phyloP scores from a whole-genome alignment of 2,113 vertebrate genomes.

The Takifugu flavidus region DNA sequence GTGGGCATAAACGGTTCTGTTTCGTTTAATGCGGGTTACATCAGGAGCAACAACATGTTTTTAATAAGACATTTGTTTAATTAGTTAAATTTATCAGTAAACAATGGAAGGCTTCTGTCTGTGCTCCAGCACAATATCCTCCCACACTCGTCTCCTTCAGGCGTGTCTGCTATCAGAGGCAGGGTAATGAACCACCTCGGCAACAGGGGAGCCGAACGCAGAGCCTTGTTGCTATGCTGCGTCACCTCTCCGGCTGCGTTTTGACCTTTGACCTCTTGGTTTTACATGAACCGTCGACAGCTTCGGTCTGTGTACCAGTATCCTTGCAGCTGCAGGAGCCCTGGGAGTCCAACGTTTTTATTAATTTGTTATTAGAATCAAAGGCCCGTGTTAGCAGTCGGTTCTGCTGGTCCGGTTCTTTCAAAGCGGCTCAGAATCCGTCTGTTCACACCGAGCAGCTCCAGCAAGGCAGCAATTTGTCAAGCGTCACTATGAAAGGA shows the following conservation, averaged over 20 bases:
- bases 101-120: slow-evolving; percentile 25
- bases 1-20: background rate
- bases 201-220: slow-evolving; percentile 27
- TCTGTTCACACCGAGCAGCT: background rate
- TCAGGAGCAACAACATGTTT: slow-evolving; percentile 27
- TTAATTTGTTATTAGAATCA: slow-evolving; percentile 2
- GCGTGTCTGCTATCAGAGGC: slow-evolving; percentile 35
- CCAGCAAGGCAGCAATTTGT: slow-evolving; percentile 7
- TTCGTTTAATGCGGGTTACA: slow-evolving; percentile 38
- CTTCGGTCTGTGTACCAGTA: background rate
- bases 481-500: slow-evolving; percentile 9
- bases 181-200: slow-evolving; percentile 44
- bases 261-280: background rate
- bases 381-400: background rate
- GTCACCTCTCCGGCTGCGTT: background rate
- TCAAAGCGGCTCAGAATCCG: background rate
- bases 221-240: slow-evolving; percentile 17
- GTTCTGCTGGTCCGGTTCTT: slow-evolving; percentile 1
- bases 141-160: slow-evolving; percentile 47
- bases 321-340: background rate
- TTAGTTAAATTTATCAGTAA: slow-evolving; percentile 39
- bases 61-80: slow-evolving; percentile 50
- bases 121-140: slow-evolving; percentile 43
- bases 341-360: background rate
- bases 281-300: background rate